Evolutionary conservation across 2,113 vertebrate genomes (phyloP), one percentile per base, ranked within the genome.

Genomic region (Ibidorhyncha struthersii): DNA sequence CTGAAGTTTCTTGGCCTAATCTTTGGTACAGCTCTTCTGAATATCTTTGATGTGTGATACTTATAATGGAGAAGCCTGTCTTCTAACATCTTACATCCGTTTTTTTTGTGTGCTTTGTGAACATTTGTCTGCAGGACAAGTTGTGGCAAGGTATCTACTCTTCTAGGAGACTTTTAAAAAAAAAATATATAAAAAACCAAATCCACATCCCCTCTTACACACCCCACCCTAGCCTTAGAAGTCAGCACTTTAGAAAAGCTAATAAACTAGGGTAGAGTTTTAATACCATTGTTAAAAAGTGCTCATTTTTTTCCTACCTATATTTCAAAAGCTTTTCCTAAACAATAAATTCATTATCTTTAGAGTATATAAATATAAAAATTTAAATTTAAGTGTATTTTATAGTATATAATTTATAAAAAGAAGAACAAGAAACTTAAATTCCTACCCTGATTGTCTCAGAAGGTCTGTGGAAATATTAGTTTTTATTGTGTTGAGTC

Each of bases 141-240:
- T 22, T 78, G 16, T 32, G 61, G 15, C 15, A 65, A 85, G 19
- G 18, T 32, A 29, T 18, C 34, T 55, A 12, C 6, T 77, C 29
- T 77, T 53, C 34, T 70, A 62, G 30, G 30, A 82, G 30, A 13
- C 9, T 38, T 71, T 32, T n/a, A n/a, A n/a, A n/a, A n/a, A n/a
- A n/a, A n/a, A n/a, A n/a, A n/a, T n/a, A n/a, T n/a, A n/a, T n/a
- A n/a, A n/a, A n/a, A n/a, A n/a, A n/a, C n/a, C n/a, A n/a, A n/a
- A n/a, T n/a, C 8, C 9, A 21, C 6, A 25, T 1, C 12, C 8
- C 2, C 1, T 12, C 14, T 14, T 41, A 4, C 9, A 6, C 11
- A 14, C 3, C 2, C 6, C 14, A 4, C 0, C 12, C 1, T 4
- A 18, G 14, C 14, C 2, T 22, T 52, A 26, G 26, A 55, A 53